Evolutionary conservation across 2,113 vertebrate genomes (phyloP).

Genomic region (Cephalopholis sonnerati): DNA sequence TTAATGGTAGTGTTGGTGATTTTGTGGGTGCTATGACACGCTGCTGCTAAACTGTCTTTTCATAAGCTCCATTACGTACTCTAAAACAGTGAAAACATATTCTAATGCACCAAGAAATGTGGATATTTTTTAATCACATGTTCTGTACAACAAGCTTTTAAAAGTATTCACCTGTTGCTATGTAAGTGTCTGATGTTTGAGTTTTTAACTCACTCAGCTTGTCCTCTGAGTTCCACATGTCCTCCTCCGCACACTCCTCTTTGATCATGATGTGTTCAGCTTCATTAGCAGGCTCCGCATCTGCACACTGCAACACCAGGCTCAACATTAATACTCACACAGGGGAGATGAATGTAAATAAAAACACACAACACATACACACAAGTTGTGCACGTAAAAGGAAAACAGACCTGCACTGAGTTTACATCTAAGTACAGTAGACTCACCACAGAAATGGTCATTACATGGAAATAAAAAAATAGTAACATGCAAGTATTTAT

Average conservation of each 20-base stretch:
- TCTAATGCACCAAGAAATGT: not conserved
- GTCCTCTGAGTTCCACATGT: slow-evolving; percentile 55
- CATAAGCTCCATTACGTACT: not conserved
- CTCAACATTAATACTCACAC: not conserved
- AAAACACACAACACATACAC: no score
- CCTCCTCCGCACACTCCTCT: slow-evolving; percentile 61
- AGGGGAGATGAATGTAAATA: not conserved
- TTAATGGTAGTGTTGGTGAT: not conserved
- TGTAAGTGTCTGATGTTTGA: not conserved
- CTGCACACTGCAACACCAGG: slow-evolving; percentile 41
- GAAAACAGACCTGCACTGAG: not conserved
- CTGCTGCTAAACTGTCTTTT: no score
- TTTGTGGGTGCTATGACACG: not conserved
- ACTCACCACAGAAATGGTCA: not conserved
- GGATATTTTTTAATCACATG: not conserved
- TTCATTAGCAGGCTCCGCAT: slow-evolving; percentile 15
- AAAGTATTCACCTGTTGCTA: not conserved
- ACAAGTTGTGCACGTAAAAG: not conserved
- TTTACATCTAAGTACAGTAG: not conserved
- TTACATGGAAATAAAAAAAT: not conserved
- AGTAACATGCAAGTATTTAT: not conserved
- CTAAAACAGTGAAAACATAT: not conserved
- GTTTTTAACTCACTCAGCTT: slow-evolving; percentile 48
- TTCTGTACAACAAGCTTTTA: not conserved
- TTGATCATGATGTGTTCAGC: slow-evolving; percentile 54